These are phyloP conservation scores for Diglossa brunneiventris DNA, from an alignment of 2,113 vertebrate genomes.

Conservation along the genomic window DNA sequence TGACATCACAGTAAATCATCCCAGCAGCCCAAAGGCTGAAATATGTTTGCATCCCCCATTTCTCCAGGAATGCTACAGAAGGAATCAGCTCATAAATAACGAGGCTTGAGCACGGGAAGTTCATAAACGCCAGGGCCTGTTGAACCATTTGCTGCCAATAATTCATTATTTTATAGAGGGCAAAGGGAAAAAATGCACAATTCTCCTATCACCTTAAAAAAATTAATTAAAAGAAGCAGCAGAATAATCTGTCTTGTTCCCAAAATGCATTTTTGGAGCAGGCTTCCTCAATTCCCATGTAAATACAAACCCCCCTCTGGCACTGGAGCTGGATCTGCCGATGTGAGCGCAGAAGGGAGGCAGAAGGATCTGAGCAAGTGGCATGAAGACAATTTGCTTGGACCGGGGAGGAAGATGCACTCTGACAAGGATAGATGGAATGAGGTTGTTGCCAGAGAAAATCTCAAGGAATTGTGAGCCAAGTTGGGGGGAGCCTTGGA, in stretches of 20 bases:
- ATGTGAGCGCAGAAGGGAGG: neutral
- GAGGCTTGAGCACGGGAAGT: rapidly evolving
- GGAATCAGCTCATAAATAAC: neutral
- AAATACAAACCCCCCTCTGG: neutral
- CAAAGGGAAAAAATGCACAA: neutral
- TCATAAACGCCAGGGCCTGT: neutral
- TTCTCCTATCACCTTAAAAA: neutral
- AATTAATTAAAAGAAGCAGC: neutral
- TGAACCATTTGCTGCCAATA: neutral
- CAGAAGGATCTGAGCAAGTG: neutral
- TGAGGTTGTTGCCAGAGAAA: conserved; percentile 30
- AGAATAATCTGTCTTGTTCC: neutral
- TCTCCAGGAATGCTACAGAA: neutral
- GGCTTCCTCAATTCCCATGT: neutral
- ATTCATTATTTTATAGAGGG: neutral
- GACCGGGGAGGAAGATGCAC: conserved; percentile 18
- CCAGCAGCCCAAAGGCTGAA: neutral
- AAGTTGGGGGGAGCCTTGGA: conserved; percentile 6
- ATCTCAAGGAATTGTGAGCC: conserved; percentile 25
- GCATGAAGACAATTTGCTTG: conserved; percentile 9
- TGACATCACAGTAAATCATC: neutral
- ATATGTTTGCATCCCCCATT: neutral
- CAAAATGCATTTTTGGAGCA: neutral
- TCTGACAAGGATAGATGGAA: conserved; percentile 59
- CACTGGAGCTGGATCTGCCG: neutral